These are phyloP conservation scores for Flabesymbios commensalis DNA, from an alignment of 2,888 invertebrate genomes.

Conservation along the genomic window DNA sequence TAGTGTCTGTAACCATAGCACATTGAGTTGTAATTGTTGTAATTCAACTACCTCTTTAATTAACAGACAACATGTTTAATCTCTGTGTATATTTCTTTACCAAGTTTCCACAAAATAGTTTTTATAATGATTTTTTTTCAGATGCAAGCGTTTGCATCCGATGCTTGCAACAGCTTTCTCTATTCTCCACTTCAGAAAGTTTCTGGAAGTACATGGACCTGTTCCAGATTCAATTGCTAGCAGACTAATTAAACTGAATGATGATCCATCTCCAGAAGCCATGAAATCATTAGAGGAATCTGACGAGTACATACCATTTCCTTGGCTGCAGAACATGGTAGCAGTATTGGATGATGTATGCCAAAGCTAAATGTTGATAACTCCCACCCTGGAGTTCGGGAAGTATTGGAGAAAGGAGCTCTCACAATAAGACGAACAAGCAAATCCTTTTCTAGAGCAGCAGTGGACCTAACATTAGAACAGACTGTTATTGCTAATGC, in stretches of 20 bases:
- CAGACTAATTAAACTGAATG: neutral
- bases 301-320: neutral
- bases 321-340: too few relatives aligned
- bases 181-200: constrained; percentile 26
- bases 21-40: too few relatives aligned
- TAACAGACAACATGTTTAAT: too few relatives aligned
- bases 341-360: too few relatives aligned
- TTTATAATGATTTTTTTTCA: neutral
- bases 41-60: too few relatives aligned
- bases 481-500: constrained; percentile 26
- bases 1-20: too few relatives aligned
- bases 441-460: constrained; percentile 16
- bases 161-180: constrained; percentile 26
- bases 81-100: too few relatives aligned
- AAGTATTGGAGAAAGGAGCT: constrained; percentile 18
- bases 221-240: neutral
- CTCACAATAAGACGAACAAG: constrained; percentile 23
- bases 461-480: constrained; percentile 25
- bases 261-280: neutral
- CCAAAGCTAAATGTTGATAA: constrained; percentile 23
- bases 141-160: constrained; percentile 33
- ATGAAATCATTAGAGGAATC: neutral
- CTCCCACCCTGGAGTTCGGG: constrained; percentile 20
- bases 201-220: neutral
- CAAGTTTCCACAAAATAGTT: too few relatives aligned